Base-by-base conservation (phyloP, 2,888 invertebrate species). In the Pimpla rufipes region DNA sequence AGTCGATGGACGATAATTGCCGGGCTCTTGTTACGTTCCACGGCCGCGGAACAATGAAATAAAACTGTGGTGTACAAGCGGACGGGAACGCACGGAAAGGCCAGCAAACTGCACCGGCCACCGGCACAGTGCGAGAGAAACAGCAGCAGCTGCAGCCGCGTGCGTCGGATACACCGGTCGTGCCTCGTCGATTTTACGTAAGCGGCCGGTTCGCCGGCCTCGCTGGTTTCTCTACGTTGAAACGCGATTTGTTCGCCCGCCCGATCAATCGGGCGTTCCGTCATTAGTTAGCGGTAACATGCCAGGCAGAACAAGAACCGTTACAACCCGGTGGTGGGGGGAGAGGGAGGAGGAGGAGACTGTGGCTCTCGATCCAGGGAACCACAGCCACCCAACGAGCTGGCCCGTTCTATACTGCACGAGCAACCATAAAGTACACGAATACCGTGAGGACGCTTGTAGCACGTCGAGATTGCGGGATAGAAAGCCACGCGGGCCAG, bases 241-340 rank as follows among this genome's bases (percentile, higher is more conserved):
- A 42, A 62, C 21, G 16, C 57, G 18, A 71, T 79, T 62, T 67
- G 47, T 62, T 79, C 42, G 42, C 18, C 13, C 29, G 35, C 23
- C 81, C 86, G 84, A 87, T 86, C 87, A 87, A 89, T 89, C 86
- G 85, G 85, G 23, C 77, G 77, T 68, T 77, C 79, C 86, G 86
- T 88, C 90, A 90, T 91, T 90, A 90, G 90, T 90, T 90, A 89
- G 85, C 88, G 83, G 88, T 88, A 89, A 91, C 90, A 89, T 88
- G 88, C 85, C 83, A 85, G 86, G 85, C 85, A 86, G 40, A 88
- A 90, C 91, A 91, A 90, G 88, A 89, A 86, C 70, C 87, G 91
- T 90, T 89, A 90, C 90, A 88, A 84, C 50, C n/a, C n/a, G n/a
- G n/a, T n/a, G 83, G 86, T 86, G 87, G 87, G 79, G 29, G 29